phyloP scores from a whole-genome alignment of 2,888 invertebrate genomes.

The Elmis aenea region DNA sequence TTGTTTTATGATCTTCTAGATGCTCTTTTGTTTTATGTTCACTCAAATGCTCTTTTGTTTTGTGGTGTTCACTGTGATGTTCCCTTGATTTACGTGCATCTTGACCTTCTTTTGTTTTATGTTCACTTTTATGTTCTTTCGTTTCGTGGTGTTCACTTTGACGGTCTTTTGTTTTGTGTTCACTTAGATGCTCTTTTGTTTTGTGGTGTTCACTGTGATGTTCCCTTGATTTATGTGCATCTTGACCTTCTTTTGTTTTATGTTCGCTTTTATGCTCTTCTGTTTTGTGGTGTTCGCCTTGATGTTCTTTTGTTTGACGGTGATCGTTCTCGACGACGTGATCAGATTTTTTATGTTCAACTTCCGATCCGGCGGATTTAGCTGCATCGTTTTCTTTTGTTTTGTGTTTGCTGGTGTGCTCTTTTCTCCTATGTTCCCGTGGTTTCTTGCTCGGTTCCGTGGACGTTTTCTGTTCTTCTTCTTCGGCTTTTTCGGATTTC shows the following conservation, averaged over 20 bases:
- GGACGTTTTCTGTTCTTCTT: slow-evolving; percentile 3
- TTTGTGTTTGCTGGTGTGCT: too few relatives aligned
- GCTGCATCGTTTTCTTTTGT: slow-evolving; percentile 19
- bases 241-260: slow-evolving; percentile 6
- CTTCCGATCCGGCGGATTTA: too few relatives aligned
- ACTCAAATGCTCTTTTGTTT: slow-evolving; percentile 1
- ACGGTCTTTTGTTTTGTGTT: slow-evolving; percentile 4
- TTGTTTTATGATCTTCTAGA: too few relatives aligned
- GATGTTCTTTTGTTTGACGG: not conserved
- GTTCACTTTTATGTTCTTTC: not conserved
- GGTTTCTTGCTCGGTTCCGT: slow-evolving; percentile 1
- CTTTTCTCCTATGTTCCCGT: slow-evolving; percentile 5
- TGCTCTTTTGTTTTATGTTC: slow-evolving; percentile 6
- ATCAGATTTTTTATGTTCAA: slow-evolving; percentile 23
- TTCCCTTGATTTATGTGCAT: not conserved
- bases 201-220: not conserved
- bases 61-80: not conserved
- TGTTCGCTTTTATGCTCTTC: slow-evolving; percentile 12
- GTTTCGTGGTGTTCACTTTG: not conserved
- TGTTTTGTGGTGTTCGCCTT: slow-evolving; percentile 3
- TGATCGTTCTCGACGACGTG: slow-evolving; percentile 9
- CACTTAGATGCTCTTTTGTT: not conserved
- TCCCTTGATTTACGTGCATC: too few relatives aligned
- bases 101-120: slow-evolving; percentile 5
- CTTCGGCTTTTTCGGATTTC: slow-evolving; percentile 9